phyloP scores from a whole-genome alignment of 2,113 vertebrate genomes.

The Lonchura striata region DNA sequence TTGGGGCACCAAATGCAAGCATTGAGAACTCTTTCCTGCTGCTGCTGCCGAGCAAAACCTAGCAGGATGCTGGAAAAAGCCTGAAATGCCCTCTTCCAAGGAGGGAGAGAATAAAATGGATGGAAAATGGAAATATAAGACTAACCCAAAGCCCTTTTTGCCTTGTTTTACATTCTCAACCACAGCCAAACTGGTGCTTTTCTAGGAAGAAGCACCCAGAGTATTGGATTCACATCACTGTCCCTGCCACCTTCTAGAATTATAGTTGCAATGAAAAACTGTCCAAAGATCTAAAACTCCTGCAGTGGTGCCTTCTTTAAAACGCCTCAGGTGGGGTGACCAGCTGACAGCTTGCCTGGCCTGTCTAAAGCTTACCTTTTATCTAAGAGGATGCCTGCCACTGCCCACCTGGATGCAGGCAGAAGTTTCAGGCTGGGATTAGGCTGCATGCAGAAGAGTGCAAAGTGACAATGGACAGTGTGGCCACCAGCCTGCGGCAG shows the following conservation, averaged over 20 bases:
- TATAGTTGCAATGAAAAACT: neutral
- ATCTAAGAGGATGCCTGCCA: neutral
- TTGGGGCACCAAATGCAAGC: neutral
- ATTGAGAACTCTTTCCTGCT: neutral
- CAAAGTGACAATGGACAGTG: rapidly evolving
- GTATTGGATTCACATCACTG: rapidly evolving
- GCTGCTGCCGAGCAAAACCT: neutral
- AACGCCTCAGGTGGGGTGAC: neutral
- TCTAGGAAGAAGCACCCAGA: neutral
- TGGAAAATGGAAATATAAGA: neutral
- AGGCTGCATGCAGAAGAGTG: neutral
- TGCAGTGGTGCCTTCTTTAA: neutral
- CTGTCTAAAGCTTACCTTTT: neutral
- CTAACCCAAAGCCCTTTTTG: neutral
- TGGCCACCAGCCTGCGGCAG: neutral
- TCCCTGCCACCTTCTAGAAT: rapidly evolving
- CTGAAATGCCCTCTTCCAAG: neutral
- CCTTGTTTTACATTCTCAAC: neutral
- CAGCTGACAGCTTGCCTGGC: neutral
- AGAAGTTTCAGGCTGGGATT: neutral
- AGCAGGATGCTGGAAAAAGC: neutral
- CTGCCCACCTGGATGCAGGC: neutral
- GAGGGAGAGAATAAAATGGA: neutral
- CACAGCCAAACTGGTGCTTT: neutral
- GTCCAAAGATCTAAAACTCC: neutral